Evolutionary conservation across 2,888 invertebrate genomes (phyloP).

Genomic region (Pollenia griseotomentosa): DNA sequence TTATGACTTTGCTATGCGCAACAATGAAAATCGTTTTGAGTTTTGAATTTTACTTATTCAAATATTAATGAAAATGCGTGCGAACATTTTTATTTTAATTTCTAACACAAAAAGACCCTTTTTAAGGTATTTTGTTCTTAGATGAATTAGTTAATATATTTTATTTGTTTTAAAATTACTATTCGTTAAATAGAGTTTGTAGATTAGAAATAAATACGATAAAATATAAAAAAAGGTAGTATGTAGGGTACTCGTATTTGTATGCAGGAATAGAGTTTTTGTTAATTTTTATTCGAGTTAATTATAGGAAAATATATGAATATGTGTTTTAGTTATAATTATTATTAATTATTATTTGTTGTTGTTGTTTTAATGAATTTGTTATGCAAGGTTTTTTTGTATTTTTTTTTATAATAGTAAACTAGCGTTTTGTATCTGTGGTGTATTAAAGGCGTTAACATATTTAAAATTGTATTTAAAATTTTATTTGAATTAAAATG

Average conservation of each 20-base stretch:
- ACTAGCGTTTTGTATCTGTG: conserved; percentile 64
- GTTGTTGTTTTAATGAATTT: conserved; percentile 81
- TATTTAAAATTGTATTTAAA: conserved; percentile 68
- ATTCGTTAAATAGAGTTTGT: conserved; percentile 5
- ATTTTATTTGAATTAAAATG: conserved; percentile 59
- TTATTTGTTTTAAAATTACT: conserved; percentile 2
- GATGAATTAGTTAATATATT: neutral
- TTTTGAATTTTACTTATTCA: neutral
- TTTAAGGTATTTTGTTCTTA: neutral
- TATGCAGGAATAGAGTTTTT: conserved; percentile 15
- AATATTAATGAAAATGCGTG: conserved; percentile 42
- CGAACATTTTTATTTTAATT: neutral
- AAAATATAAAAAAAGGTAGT: too few relatives aligned
- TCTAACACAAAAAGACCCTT: too few relatives aligned
- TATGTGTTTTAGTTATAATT: neutral
- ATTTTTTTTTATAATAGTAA: conserved; percentile 66
- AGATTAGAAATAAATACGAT: neutral
- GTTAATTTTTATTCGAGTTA: neutral
- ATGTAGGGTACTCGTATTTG: too few relatives aligned
- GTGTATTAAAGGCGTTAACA: conserved; percentile 70
- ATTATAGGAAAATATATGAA: conserved; percentile 41
- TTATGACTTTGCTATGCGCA: conserved; percentile 18
- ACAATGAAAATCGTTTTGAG: neutral
- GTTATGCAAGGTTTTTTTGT: conserved; percentile 83
- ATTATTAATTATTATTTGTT: conserved; percentile 20